Conservation (phyloP, 2,888 invertebrate species). For the Mythimna vitellina region DNA sequence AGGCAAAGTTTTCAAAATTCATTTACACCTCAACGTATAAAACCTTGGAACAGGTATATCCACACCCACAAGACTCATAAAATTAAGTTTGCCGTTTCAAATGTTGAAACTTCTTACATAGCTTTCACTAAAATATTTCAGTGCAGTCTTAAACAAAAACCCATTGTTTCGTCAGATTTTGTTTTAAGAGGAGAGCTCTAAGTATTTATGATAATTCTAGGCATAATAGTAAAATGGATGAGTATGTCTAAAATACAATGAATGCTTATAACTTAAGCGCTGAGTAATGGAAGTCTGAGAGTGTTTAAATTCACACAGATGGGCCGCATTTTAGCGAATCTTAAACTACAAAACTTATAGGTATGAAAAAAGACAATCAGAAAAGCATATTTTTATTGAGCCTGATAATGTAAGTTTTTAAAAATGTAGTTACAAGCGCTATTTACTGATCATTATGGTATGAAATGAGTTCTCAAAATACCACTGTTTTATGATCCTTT, state of each 20-base stretch:
- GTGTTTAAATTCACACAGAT: conserved; percentile 21
- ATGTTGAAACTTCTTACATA: conserved; percentile 25
- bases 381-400: neutral
- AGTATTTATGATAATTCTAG: conserved; percentile 58
- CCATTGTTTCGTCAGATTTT: conserved; percentile 58
- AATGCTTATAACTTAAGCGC: conserved; percentile 68
- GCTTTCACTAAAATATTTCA: conserved; percentile 30
- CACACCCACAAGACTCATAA: conserved; percentile 37
- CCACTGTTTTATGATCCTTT: neutral
- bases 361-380: neutral
- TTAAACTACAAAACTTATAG: conserved; percentile 2
- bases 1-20: conserved; percentile 30
- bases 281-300: conserved; percentile 29
- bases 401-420: neutral
- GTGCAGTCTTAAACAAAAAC: conserved; percentile 41
- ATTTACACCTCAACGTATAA: conserved; percentile 48
- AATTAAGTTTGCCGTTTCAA: conserved; percentile 48
- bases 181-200: conserved; percentile 22
- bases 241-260: conserved; percentile 63
- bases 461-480: neutral
- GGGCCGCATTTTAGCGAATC: neutral
- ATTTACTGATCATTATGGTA: too few relatives aligned
- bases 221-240: conserved; percentile 55
- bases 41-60: conserved; percentile 23
- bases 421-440: neutral